These are phyloP conservation scores for Pipa parva DNA, from an alignment of 2,113 vertebrate species.

Conservation along the genomic window DNA sequence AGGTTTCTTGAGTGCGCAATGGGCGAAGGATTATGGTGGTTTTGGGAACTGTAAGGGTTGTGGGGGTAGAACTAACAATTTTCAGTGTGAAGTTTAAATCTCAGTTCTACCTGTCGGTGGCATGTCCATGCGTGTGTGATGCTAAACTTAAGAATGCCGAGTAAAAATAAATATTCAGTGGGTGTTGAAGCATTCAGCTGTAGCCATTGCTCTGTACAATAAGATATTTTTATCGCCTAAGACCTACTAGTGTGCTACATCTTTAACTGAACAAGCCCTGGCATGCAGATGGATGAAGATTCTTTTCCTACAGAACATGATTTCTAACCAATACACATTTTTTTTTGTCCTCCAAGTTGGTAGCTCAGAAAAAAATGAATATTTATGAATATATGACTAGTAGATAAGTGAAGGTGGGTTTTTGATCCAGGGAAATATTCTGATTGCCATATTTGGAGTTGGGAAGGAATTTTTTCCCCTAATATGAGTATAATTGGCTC, in stretches of 20 bases:
- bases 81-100: too few species aligned
- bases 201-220: background rate
- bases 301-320: background rate
- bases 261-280: background rate
- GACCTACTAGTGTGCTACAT: background rate
- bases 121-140: constrained; percentile 3
- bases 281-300: background rate
- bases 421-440: too few species aligned
- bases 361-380: background rate
- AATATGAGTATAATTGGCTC: too few species aligned
- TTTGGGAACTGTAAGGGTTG: too few species aligned
- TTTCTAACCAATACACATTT: background rate
- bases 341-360: background rate
- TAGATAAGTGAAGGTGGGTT: too few species aligned
- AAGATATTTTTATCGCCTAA: background rate
- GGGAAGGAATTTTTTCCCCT: too few species aligned
- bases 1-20: too few species aligned
- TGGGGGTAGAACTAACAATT: too few species aligned
- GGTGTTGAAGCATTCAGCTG: background rate
- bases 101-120: background rate
- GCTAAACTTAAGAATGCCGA: background rate
- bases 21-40: too few species aligned
- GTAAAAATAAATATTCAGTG: constrained; percentile 11
- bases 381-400: too few species aligned
- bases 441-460: too few species aligned